Evolutionary conservation across 2,113 vertebrate species (phyloP), one percentile per base, ranked within the genome.

Genomic region (Chroicocephalus ridibundus): DNA sequence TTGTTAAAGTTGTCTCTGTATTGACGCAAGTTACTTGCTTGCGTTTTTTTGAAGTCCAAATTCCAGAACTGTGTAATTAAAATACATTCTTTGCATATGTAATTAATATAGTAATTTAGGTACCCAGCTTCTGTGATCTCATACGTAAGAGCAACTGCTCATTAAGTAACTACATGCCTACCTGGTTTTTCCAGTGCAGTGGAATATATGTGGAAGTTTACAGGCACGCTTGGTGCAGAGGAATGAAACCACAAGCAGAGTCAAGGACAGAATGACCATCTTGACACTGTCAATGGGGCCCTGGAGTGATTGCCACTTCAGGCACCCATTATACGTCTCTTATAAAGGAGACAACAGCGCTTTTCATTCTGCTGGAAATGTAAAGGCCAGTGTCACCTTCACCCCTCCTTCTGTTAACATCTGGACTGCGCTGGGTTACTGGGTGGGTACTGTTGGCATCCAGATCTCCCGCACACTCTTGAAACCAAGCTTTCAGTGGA

Each of bases 121-220:
- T 36, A 65, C 20, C 4, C 25, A 61, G 62, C 70, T 93, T 82
- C 81, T 89, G 66, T 95, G 84, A 93, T 72, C 70, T 95, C 87
- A 94, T 52, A 26, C 1, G 1, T 49, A 49, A 87, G 64, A 60
- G 31, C 46, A 96, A 77, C 74, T 82, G 74, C 78, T 93, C 42
- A 87, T 95, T 95, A 92, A 72, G 32, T 79, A 79, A 89, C 94
- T 88, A 76, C 31, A 82, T 9, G 55, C 34, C 75, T 85, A 82
- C 34, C 89, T 94, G 78, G 38, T 89, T 91, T 83, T 95, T 97
- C 93, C 87, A 64, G 93, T 91, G 86, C 38, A 74, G 54, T 54
- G n/a, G 29, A 82, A 80, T 15, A 61, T 40, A 72, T 72, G 60
- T 85, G 70, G 70, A 82, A 77, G n/a, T 72, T 94, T 91, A 88